These are phyloP conservation scores for Tortricodes alternella DNA, from an alignment of 2,888 invertebrate species.

Conservation along the genomic window DNA sequence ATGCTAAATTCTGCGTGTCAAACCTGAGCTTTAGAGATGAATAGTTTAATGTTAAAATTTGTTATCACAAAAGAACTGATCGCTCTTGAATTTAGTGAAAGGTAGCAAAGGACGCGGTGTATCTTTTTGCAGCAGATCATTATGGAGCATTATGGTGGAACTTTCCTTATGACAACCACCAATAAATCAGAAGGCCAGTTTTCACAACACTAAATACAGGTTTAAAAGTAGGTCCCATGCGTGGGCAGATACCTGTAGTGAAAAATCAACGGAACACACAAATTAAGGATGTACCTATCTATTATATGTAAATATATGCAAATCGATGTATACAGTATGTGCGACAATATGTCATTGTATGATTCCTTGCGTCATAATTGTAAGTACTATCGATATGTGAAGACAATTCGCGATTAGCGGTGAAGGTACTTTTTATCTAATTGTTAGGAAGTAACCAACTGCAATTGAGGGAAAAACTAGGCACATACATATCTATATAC, in stretches of 20 bases:
- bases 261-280: constrained; percentile 18
- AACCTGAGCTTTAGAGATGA: too few relatives aligned
- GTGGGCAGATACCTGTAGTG: constrained; percentile 10
- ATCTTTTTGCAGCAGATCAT: too few relatives aligned
- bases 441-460: constrained; percentile 34
- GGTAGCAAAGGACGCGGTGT: too few relatives aligned
- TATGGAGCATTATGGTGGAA: not conserved
- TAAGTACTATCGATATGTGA: constrained; percentile 31
- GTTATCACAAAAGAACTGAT: too few relatives aligned
- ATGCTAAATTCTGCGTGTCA: too few relatives aligned
- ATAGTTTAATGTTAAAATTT: too few relatives aligned
- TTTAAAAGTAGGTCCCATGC: constrained; percentile 16
- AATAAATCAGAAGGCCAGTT: constrained; percentile 12
- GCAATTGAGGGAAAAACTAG: not conserved
- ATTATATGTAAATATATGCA: constrained; percentile 40
- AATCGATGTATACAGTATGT: constrained; percentile 29
- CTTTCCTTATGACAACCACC: constrained; percentile 6
- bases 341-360: constrained; percentile 51
- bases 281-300: constrained; percentile 31
- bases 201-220: constrained; percentile 18
- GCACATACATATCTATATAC: not conserved
- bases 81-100: too few relatives aligned
- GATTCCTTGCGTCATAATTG: constrained; percentile 30
- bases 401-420: constrained; percentile 39
- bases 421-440: constrained; percentile 39